Evolutionary conservation across 2,888 invertebrate species (phyloP), one percentile per base, ranked within the genome.

Genomic region (Hydraecia micacea): DNA sequence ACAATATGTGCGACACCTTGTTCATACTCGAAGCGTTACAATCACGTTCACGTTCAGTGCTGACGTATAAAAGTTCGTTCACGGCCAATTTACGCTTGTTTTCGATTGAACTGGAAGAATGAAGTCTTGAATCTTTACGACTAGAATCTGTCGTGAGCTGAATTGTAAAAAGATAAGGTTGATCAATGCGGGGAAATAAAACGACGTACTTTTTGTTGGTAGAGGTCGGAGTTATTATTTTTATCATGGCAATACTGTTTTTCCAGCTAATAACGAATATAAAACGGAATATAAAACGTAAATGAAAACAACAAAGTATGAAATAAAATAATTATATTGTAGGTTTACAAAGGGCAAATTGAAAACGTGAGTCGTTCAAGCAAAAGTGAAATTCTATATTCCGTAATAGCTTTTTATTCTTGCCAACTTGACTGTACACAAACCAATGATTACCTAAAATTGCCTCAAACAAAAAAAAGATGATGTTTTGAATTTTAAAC

Each of bases 41-140:
- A 90, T 90, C 89, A 89, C 91, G 85, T 79, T 78, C 80, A 49
- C 79, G 90, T 91, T 91, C 90, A 84, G 80, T 87, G 90, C 90
- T 90, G 91, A 85, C 90, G 86, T 89, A 88, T 88, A 92, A 77
- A 85, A 86, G 91, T 91, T 91, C 89, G 88, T 93, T 93, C 91
- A 93, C 89, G 91, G 90, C 90, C 92, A 93, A 93, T 93, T 93
- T 92, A 91, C 90, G 90, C 90, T 87, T 90, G 88, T 83, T 86
- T 90, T 90, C 90, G 91, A 91, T 90, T 90, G 89, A 81, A 85
- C 90, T 87, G 85, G 82, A 87, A 88, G 83, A 91, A 91, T 88
- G 88, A 87, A 88, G 86, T 91, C 88, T 85, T 82, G 86, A 77
- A 79, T 85, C 86, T 86, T 87, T 87, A 81, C 75, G 79, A 88